Conservation (phyloP, 2,888 invertebrate genomes). For the Parnassius glacialis region DNA sequence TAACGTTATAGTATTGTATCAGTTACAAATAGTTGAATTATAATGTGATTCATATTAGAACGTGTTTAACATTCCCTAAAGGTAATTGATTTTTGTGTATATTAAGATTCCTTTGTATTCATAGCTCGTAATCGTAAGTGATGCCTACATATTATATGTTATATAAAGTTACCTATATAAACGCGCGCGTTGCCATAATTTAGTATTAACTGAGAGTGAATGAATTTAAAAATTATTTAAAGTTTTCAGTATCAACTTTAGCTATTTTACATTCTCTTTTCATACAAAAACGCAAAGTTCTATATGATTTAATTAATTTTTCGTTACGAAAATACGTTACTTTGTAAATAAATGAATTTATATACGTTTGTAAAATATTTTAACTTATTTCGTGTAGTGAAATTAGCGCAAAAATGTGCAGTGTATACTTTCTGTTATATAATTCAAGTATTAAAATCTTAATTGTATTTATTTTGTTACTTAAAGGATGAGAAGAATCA, state of each 20-base stretch:
- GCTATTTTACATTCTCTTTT: slow-evolving; percentile 14
- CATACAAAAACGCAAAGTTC: not conserved
- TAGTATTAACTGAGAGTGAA: slow-evolving; percentile 46
- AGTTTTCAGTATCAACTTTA: slow-evolving; percentile 18
- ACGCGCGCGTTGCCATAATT: slow-evolving; percentile 72
- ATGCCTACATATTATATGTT: slow-evolving; percentile 42
- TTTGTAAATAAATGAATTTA: slow-evolving; percentile 23
- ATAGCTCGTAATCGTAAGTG: slow-evolving; percentile 49
- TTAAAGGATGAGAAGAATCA: slow-evolving; percentile 52
- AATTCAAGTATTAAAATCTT: slow-evolving; percentile 14
- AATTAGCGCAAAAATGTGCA: slow-evolving; percentile 1
- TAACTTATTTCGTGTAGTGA: slow-evolving; percentile 26
- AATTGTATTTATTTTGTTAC: slow-evolving; percentile 56
- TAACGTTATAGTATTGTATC: slow-evolving; percentile 11
- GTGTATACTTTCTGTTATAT: slow-evolving; percentile 15
- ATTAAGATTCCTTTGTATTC: slow-evolving; percentile 53
- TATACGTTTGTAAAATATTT: slow-evolving; percentile 20
- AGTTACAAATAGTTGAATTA: slow-evolving; percentile 19
- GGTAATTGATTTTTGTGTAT: slow-evolving; percentile 59
- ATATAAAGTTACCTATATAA: slow-evolving; percentile 71
- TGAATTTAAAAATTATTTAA: slow-evolving; percentile 12
- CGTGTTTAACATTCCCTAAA: slow-evolving; percentile 58
- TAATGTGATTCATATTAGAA: slow-evolving; percentile 32
- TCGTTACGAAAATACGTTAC: slow-evolving; percentile 16
- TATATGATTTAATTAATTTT: slow-evolving; percentile 1